phyloP scores from a whole-genome alignment of 2,113 vertebrate species.

The Lanius ludovicianus region DNA sequence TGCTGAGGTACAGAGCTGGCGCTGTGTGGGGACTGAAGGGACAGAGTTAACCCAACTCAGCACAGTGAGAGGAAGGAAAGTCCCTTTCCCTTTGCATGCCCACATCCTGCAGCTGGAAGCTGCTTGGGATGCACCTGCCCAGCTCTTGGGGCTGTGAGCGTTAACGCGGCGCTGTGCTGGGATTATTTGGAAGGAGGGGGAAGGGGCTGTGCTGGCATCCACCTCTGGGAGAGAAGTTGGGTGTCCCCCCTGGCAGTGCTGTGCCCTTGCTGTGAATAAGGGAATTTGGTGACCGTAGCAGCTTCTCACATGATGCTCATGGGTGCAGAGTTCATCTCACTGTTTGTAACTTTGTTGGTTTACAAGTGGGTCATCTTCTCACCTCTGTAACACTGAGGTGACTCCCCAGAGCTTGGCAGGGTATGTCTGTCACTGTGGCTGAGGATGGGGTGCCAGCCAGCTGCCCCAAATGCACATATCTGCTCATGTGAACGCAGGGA shows the following conservation, averaged over 20 bases:
- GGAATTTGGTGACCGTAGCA: neutral
- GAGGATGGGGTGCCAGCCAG: neutral
- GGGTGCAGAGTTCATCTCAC: neutral
- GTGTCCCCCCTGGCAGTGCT: fast-evolving
- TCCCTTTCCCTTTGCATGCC: neutral
- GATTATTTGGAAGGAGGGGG: neutral
- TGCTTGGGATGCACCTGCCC: constrained; percentile 7
- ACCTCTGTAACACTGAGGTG: neutral
- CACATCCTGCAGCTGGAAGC: neutral
- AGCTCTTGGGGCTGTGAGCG: fast-evolving
- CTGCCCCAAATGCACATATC: neutral
- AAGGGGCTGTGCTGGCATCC: neutral
- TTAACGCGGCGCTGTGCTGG: neutral
- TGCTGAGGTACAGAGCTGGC: neutral
- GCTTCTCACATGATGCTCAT: neutral
- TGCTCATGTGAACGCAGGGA: fast-evolving
- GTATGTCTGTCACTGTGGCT: fast-evolving
- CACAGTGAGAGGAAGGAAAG: neutral
- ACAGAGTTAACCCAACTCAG: neutral
- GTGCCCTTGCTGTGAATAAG: neutral
- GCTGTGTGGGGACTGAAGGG: neutral
- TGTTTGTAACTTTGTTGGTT: neutral
- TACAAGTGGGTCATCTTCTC: neutral
- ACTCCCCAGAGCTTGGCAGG: neutral
- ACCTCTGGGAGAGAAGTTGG: neutral